Evolutionary conservation across 2,888 invertebrate species (phyloP).

Genomic region (Ligdia adustata): DNA sequence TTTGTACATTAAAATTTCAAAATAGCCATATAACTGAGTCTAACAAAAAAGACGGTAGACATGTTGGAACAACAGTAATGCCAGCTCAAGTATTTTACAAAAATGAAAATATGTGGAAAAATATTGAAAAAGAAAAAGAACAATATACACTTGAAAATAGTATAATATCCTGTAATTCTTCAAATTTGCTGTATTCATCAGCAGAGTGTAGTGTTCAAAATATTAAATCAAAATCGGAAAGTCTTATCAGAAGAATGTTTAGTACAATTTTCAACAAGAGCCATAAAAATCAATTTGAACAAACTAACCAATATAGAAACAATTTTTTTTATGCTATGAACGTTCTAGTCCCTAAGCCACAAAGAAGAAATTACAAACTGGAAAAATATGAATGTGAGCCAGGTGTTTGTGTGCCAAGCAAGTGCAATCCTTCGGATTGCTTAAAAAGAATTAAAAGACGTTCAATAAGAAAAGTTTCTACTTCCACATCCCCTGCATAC

Average conservation of each 20-base stretch:
- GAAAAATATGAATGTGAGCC: slow-evolving; percentile 51
- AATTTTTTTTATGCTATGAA: slow-evolving; percentile 32
- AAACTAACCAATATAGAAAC: too few species aligned
- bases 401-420: slow-evolving; percentile 45
- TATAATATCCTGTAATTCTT: too few species aligned
- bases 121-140: neutral
- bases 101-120: neutral
- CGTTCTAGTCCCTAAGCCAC: slow-evolving; percentile 20
- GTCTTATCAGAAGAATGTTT: neutral
- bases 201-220: too few species aligned
- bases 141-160: neutral
- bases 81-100: slow-evolving; percentile 11
- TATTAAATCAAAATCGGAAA: neutral
- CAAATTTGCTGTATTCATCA: neutral
- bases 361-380: slow-evolving; percentile 23
- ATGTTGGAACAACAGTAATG: slow-evolving; percentile 14
- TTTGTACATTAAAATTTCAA: slow-evolving; percentile 47
- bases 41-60: slow-evolving; percentile 13
- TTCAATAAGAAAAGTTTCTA: slow-evolving; percentile 38
- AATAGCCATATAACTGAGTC: too few species aligned
- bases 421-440: slow-evolving; percentile 46
- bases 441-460: slow-evolving; percentile 45
- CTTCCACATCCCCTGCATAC: slow-evolving; percentile 36
- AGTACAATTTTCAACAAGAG: neutral
- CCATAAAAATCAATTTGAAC: too few species aligned